Evolutionary conservation across 2,888 invertebrate species (phyloP), one percentile per base, ranked within the genome.

Genomic region (Electrophaes corylata): DNA sequence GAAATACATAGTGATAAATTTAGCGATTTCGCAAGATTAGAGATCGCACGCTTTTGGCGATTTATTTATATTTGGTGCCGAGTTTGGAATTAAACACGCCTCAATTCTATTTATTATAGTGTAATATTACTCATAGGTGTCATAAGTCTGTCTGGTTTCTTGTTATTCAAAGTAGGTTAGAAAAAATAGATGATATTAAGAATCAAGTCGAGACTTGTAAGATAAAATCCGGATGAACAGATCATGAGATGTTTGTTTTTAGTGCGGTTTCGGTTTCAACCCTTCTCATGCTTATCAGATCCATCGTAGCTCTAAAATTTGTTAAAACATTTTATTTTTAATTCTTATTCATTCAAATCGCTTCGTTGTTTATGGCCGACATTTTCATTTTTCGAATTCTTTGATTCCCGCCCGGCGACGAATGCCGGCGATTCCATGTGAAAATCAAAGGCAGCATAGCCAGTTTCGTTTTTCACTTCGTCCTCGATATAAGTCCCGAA

Each of bases 301-400:
- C 86, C 75, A 78, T 79, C 76, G 78, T 78, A 76, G 75, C 68
- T 67, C 79, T 78, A 78, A 88, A 88, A 89, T 91, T 88, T 86
- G 89, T 91, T 85, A 83, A 80, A 80, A 37, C 31, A 20, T 86
- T 84, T 81, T 81, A 84, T 80, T 89, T 88, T 86, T 83, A 83
- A 83, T 85, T 84, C 81, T 80, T 83, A 75, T 75, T 87, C 88
- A 89, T 91, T 90, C 90, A 90, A 91, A 91, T 91, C 84, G 85
- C 84, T 88, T 76, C 68, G 88, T 90, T 89, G 91, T 91, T 91
- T 91, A 91, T 91, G 84, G 91, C 79, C 84, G 83, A 85, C 88
- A 89, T 91, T 91, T 91, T 91, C 84, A 87, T 90, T 84, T 89
- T 91, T 91, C 71, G 85, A 88, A 91, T 91, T 87, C 89, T 75